These are phyloP conservation scores for Propithecus perrieri DNA, from an alignment of 2,797 vertebrate genomes.

Conservation along the genomic window DNA sequence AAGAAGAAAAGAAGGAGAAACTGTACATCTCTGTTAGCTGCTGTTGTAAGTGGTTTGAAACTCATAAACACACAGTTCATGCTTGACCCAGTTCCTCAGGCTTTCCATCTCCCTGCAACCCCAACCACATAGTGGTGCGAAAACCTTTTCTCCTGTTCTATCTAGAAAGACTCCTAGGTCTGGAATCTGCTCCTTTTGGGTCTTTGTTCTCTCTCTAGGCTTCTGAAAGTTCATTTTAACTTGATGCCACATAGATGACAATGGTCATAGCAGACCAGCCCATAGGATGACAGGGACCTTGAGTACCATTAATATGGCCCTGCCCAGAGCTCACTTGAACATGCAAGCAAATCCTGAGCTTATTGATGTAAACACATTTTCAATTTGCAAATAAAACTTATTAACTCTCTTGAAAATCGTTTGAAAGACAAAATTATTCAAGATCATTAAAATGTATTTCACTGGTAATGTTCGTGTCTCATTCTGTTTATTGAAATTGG, in stretches of 20 bases:
- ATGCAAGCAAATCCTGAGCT: neutral
- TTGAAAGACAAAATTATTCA: conserved; percentile 4
- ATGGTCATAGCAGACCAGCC: neutral
- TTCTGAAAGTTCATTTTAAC: neutral
- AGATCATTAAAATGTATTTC: neutral
- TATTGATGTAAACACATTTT: neutral
- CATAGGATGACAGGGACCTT: no score
- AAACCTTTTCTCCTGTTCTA: neutral
- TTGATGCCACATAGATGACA: neutral
- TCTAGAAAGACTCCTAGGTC: neutral
- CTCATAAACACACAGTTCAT: neutral
- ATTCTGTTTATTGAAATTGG: conserved; percentile 10
- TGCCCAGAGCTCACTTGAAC: neutral
- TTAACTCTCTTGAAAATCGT: neutral
- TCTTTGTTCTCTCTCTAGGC: neutral
- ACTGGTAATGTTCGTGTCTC: neutral
- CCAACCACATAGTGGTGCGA: rapidly evolving
- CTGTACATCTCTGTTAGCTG: neutral
- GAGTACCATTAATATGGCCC: neutral
- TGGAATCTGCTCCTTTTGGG: neutral
- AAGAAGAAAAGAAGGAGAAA: neutral
- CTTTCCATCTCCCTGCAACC: neutral
- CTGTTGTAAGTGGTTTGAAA: neutral
- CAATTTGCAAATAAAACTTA: neutral
- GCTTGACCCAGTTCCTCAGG: neutral